Base-by-base conservation (phyloP, 2,113 vertebrate genomes). In the Clupea harengus region DNA sequence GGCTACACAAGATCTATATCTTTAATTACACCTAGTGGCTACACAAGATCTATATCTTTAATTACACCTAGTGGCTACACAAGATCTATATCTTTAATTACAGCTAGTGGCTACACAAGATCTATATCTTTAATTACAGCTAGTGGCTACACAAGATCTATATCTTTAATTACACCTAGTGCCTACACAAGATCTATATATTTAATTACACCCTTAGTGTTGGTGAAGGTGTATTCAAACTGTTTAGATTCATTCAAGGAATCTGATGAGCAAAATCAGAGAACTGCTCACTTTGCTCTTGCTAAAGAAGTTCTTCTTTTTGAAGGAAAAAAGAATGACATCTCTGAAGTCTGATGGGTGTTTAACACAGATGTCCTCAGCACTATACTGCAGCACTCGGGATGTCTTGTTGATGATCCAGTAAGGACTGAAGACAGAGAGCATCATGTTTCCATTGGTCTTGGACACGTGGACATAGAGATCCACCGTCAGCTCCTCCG, bases 321-420 rank as follows among this genome's bases (percentile, higher is more conserved):
- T 97, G 86, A 99, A 99, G 80, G 97, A 99, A 91, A 99, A 99
- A 86, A 99, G 92, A 85, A 99, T 86, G 49, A 96, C 96, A 87
- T 99, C 97, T 82, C 97, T 92, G 89, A 91, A 96, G 89, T 99
- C 97, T 0, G 98, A 94, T 0, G 98, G 96, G 83, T 99, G 98
- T 50, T 99, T 99, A 87, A 99, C 92, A 0, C 94, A 93, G 6
- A 91, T 64, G 22, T 98, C 97, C 84, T 99, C 98, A 0, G 97
- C 95, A n/a, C 90, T 90, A 92, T 99, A 99, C 92, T 98, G 98
- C 9, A 99, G 96, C 39, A 99, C 92, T 0, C 98, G 94, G 0
- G 95, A 96, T 0, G 98, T 99, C 91, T 98, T 99, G 92, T 99
- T 99, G 93, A 99, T 98, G 57, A 99, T 95, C 98, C 98, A 99